phyloP scores from a whole-genome alignment of 2,113 vertebrate species.

The Zosterops borbonicus region DNA sequence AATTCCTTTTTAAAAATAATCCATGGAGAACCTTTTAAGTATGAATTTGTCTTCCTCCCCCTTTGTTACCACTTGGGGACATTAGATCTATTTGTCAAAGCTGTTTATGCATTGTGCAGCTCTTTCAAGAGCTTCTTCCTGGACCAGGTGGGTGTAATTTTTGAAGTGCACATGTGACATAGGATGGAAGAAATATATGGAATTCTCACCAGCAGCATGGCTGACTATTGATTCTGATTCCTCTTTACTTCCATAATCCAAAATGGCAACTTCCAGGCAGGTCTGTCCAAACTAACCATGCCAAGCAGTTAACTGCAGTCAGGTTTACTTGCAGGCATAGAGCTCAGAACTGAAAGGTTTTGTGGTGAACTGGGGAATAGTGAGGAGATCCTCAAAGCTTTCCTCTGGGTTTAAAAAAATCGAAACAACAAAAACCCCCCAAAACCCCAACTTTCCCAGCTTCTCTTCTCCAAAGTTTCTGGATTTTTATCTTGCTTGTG shows the following conservation, averaged over 20 bases:
- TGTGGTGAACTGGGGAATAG: neutral
- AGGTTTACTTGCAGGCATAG: neutral
- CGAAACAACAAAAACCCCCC: rapidly evolving
- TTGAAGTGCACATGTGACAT: neutral
- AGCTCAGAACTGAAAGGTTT: neutral
- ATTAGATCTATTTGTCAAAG: neutral
- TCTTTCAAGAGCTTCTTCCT: neutral
- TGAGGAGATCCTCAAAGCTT: neutral
- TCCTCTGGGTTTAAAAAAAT: neutral
- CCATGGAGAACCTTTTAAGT: neutral
- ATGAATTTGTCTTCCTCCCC: neutral
- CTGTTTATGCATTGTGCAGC: neutral
- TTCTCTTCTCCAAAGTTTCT: neutral
- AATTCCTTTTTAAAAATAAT: neutral
- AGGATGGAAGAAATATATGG: neutral
- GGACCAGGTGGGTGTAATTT: neutral
- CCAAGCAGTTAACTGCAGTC: neutral
- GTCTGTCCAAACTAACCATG: neutral
- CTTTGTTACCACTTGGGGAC: neutral
- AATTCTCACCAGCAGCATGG: neutral
- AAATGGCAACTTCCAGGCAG: neutral
- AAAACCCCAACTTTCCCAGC: neutral
- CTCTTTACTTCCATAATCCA: neutral
- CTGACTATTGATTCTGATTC: neutral
- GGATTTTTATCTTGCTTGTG: neutral